Percentiles rank a stretch among this genome's conserved stretches.
Evolutionary conservation across 2,888 invertebrate genomes (phyloP).

Genomic region (Pyralis farinalis): DNA sequence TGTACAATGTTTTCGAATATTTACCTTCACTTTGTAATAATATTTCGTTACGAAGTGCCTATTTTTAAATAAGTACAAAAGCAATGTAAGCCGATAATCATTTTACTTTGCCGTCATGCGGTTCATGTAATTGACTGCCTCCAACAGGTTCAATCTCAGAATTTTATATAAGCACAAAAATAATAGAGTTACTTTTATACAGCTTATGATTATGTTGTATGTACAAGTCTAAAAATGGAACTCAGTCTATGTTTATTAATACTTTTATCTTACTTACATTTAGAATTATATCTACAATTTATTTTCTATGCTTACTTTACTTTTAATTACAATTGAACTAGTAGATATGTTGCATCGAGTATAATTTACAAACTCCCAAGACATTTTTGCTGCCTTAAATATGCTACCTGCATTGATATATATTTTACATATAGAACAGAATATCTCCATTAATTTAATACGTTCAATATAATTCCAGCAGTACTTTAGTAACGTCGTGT

Average conservation of each 20-base stretch:
- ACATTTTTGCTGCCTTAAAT: too few species aligned
- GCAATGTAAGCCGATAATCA: slow-evolving; percentile 10
- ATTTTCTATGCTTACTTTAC: slow-evolving; percentile 17
- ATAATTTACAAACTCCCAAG: slow-evolving; percentile 12
- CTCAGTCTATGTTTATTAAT: slow-evolving; percentile 69
- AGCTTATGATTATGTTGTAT: slow-evolving; percentile 32
- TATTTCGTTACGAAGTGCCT: background rate
- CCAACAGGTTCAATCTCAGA: slow-evolving; percentile 9
- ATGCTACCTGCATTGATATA: too few species aligned
- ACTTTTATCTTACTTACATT: slow-evolving; percentile 33
- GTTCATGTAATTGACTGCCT: slow-evolving; percentile 15
- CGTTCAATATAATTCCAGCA: too few species aligned
- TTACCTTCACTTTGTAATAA: too few species aligned
- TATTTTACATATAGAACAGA: too few species aligned
- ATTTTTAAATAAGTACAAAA: background rate
- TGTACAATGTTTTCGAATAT: too few species aligned
- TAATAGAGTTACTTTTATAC: slow-evolving; percentile 20
- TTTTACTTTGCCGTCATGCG: slow-evolving; percentile 5
- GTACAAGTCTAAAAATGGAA: slow-evolving; percentile 50
- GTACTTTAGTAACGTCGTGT: too few species aligned
- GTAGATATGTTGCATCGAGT: slow-evolving; percentile 37
- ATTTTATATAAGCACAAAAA: slow-evolving; percentile 21
- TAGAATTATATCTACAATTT: slow-evolving; percentile 30
- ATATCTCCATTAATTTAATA: too few species aligned
- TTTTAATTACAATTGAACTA: slow-evolving; percentile 26